Percentiles rank a stretch among this genome's conserved stretches.
Evolutionary conservation across 1,140 invertebrate genomes (phyloP).

Genomic region (Oedothorax gibbosus): DNA sequence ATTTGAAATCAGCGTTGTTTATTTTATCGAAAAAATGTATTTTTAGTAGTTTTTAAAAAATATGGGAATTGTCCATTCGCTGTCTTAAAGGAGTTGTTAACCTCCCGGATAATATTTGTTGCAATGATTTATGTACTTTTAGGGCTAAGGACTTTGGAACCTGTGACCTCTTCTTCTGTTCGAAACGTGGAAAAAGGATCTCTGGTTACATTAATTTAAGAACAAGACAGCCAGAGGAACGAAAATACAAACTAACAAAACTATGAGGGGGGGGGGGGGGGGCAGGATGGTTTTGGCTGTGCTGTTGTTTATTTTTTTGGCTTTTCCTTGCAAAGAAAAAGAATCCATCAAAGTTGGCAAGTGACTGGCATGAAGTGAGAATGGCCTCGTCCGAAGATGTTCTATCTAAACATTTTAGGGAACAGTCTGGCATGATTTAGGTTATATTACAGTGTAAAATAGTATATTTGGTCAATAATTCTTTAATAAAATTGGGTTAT

Average conservation of each 20-base stretch:
- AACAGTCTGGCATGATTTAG: no score
- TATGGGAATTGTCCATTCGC: no score
- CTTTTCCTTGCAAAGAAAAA: background rate
- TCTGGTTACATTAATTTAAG: constrained; percentile 20
- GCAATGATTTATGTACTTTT: constrained; percentile 15
- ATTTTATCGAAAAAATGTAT: no score
- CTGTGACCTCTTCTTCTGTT: background rate
- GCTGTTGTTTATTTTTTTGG: constrained; percentile 8
- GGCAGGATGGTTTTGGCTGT: background rate
- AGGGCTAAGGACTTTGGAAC: background rate
- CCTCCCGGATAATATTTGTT: background rate
- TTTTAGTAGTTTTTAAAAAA: no score
- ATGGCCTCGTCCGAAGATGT: background rate
- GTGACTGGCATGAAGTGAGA: constrained; percentile 34
- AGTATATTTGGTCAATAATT: no score
- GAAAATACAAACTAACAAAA: background rate
- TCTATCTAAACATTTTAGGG: no score
- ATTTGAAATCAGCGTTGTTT: no score
- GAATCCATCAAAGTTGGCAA: constrained; percentile 43
- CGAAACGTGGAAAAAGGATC: background rate
- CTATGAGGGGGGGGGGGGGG: background rate
- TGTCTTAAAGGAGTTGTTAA: constrained; percentile 29
- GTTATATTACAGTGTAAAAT: no score
- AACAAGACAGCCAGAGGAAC: background rate
- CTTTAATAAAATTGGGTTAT: no score